Evolutionary conservation across 1,140 invertebrate species (phyloP).

Genomic region (Eueides isabella): DNA sequence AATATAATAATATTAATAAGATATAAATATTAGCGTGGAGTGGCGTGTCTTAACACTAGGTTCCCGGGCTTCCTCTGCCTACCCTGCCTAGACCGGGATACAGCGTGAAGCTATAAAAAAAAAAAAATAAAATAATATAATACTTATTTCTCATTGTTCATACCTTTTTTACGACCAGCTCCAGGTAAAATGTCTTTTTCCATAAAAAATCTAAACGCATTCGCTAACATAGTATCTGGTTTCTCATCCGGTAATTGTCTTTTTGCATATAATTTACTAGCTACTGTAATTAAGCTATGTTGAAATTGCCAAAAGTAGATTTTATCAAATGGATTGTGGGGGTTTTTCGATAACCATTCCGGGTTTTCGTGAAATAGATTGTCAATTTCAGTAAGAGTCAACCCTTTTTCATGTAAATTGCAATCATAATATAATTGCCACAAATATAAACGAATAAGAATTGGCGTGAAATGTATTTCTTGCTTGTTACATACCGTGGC

Average conservation of each 20-base stretch:
- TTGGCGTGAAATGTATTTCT: slow-evolving; percentile 65
- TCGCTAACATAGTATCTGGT: slow-evolving; percentile 73
- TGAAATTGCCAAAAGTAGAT: slow-evolving; percentile 85
- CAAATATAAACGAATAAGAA: slow-evolving; percentile 81
- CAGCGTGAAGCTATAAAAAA: too few species aligned
- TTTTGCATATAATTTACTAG: slow-evolving; percentile 77
- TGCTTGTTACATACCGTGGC: slow-evolving; percentile 72
- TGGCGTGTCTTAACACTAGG: too few species aligned
- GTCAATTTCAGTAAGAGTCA: slow-evolving; percentile 81
- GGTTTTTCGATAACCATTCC: slow-evolving; percentile 66
- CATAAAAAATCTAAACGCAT: slow-evolving; percentile 80
- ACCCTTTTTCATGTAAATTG: slow-evolving; percentile 69
- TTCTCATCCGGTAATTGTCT: slow-evolving; percentile 56
- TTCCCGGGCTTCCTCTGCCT: too few species aligned
- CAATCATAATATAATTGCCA: slow-evolving; percentile 84
- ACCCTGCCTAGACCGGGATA: too few species aligned
- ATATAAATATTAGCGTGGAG: too few species aligned
- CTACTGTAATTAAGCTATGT: slow-evolving; percentile 79
- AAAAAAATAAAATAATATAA: too few species aligned
- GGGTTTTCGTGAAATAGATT: slow-evolving; percentile 68
- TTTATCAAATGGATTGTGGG: slow-evolving; percentile 82
- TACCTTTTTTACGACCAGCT: slow-evolving; percentile 46
- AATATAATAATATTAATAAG: too few species aligned
- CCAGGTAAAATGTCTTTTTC: slow-evolving; percentile 73
- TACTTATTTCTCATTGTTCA: too few species aligned